These are phyloP conservation scores for Piprites chloris DNA, from an alignment of 2,113 vertebrate species.

Conservation along the genomic window DNA sequence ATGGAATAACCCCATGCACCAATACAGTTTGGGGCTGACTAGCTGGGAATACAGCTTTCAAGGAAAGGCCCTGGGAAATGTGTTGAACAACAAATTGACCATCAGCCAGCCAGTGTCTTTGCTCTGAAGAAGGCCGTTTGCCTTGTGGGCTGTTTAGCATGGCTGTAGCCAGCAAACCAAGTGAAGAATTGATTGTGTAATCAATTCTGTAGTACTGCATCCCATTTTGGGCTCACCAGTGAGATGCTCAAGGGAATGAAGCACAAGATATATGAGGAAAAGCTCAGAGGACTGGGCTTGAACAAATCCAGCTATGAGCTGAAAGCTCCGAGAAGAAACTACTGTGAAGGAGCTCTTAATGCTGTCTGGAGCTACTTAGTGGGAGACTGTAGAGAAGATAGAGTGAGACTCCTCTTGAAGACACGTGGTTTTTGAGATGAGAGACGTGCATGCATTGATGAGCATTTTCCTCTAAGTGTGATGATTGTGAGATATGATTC, in stretches of 20 bases:
- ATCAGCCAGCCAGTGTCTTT: background rate
- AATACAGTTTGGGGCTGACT: background rate
- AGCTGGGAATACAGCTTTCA: background rate
- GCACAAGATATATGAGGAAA: background rate
- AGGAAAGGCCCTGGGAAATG: background rate
- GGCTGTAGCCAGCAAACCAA: background rate
- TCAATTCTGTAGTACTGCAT: background rate
- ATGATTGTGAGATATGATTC: background rate
- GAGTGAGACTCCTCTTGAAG: background rate
- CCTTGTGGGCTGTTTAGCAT: background rate
- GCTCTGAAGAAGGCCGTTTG: rapidly evolving
- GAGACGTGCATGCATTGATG: rapidly evolving
- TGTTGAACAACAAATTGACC: background rate
- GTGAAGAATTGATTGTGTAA: background rate
- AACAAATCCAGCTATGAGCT: background rate
- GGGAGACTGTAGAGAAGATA: background rate
- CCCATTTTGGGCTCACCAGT: background rate
- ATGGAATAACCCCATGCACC: background rate
- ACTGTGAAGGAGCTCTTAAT: background rate
- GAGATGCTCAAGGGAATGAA: background rate
- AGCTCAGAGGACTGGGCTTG: background rate
- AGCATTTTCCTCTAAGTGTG: background rate
- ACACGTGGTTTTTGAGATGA: background rate
- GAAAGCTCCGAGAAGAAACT: background rate
- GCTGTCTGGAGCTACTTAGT: background rate